These are phyloP conservation scores for Phanerotoma sp. DNA, from an alignment of 2,888 invertebrate genomes.

Conservation along the genomic window DNA sequence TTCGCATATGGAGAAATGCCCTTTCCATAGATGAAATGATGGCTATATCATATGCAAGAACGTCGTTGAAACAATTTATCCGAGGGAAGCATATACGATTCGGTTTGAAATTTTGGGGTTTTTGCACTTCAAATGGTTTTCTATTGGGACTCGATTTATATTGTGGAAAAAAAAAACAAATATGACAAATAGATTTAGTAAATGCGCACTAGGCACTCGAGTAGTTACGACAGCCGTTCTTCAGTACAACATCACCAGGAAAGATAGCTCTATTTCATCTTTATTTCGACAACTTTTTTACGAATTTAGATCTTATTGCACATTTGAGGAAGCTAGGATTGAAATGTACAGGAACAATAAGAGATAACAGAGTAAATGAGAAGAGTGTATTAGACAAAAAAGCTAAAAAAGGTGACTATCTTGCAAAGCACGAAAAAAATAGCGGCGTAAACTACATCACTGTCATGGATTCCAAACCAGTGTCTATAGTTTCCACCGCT, in stretches of 20 bases:
- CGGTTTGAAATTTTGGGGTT: constrained; percentile 21
- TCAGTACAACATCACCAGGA: constrained; percentile 14
- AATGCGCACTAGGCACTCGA: too few species aligned
- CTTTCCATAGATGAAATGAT: constrained; percentile 20
- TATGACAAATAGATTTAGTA: too few species aligned
- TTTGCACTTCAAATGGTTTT: constrained; percentile 18
- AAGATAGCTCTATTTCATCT: constrained; percentile 16
- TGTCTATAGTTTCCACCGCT: constrained; percentile 32
- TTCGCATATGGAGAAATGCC: constrained; percentile 17
- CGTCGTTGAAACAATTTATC: constrained; percentile 19
- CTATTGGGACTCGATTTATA: constrained; percentile 3
- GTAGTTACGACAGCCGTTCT: constrained; percentile 16
- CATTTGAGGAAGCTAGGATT: constrained; percentile 21
- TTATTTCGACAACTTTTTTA: constrained; percentile 18
- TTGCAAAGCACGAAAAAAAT: constrained; percentile 31
- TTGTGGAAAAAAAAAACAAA: too few species aligned
- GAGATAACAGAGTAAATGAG: constrained; percentile 28
- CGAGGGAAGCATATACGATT: constrained; percentile 14
- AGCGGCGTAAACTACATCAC: constrained; percentile 33
- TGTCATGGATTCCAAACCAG: constrained; percentile 32
- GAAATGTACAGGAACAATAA: constrained; percentile 24
- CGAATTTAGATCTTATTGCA: constrained; percentile 4
- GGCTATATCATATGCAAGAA: constrained; percentile 18
- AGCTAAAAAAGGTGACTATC: too few species aligned
- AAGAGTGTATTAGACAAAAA: too few species aligned